phyloP scores from a whole-genome alignment of 1,140 invertebrate species.

The Drepana arcuata region DNA sequence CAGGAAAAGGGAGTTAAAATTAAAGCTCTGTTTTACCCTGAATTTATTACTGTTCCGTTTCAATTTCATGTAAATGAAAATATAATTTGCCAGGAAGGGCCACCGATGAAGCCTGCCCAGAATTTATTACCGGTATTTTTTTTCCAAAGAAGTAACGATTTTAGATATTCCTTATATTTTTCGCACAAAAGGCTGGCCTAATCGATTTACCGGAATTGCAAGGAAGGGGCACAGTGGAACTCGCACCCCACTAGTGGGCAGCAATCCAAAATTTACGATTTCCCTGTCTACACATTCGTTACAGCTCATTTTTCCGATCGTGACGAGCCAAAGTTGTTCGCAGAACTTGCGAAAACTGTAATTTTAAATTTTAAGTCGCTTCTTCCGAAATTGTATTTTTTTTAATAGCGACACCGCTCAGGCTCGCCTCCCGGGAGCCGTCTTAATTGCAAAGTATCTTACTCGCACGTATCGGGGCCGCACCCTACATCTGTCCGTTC shows the following conservation, averaged over 20 bases:
- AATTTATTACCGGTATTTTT: no score
- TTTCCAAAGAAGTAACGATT: no score
- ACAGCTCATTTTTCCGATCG: background rate
- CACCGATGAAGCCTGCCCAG: no score
- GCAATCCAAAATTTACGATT: background rate
- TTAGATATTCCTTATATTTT: no score
- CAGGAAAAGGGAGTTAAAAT: no score
- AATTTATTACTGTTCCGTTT: no score
- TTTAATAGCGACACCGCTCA: conserved; percentile 32
- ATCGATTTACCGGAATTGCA: background rate
- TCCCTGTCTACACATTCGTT: background rate
- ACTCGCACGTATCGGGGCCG: conserved; percentile 27
- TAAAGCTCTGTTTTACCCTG: no score
- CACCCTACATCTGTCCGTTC: conserved; percentile 36
- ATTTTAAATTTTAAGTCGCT: no score
- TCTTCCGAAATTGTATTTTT: no score
- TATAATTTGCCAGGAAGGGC: no score
- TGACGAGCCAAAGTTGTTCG: background rate
- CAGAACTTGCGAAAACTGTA: conserved; percentile 13
- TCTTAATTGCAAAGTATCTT: conserved; percentile 39
- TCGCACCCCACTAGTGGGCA: background rate
- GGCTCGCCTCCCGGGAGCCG: conserved; percentile 26
- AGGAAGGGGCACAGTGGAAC: background rate
- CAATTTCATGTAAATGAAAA: no score
- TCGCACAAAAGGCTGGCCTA: no score